These are phyloP conservation scores for Sinhomidia bicolor DNA, from an alignment of 2,888 invertebrate species.

Conservation along the genomic window DNA sequence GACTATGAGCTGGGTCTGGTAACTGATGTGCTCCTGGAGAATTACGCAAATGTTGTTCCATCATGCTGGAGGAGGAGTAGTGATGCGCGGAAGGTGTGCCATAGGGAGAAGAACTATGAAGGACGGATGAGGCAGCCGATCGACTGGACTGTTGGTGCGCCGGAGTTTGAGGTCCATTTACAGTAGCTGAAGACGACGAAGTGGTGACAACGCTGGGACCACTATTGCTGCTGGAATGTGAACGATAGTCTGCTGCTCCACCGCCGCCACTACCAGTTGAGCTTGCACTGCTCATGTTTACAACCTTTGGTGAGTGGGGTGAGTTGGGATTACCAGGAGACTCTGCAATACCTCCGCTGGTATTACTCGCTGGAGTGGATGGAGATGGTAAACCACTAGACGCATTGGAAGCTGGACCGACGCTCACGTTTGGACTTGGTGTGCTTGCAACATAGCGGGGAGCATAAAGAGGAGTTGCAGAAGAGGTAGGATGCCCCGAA, in stretches of 20 bases:
- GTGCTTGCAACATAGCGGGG: slow-evolving; percentile 74
- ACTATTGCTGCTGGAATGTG: slow-evolving; percentile 57
- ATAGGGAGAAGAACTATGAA: slow-evolving; percentile 53
- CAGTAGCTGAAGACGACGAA: slow-evolving; percentile 27
- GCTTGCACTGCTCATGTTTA: slow-evolving; percentile 55
- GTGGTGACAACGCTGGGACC: slow-evolving; percentile 2
- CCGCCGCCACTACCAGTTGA: background rate
- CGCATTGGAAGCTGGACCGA: slow-evolving; percentile 62
- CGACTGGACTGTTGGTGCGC: slow-evolving; percentile 66
- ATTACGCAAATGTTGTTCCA: slow-evolving; percentile 54
- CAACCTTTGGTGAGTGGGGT: slow-evolving; percentile 70
- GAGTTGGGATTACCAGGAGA: slow-evolving; percentile 73
- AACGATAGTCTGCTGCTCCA: slow-evolving; percentile 65
- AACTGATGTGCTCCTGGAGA: slow-evolving; percentile 38
- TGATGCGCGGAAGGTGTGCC: slow-evolving; percentile 45
- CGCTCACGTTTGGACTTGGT: slow-evolving; percentile 73
- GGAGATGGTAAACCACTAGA: slow-evolving; percentile 66
- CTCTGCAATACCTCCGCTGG: slow-evolving; percentile 68
- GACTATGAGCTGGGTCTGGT: slow-evolving; percentile 71
- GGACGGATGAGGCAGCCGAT: slow-evolving; percentile 53
- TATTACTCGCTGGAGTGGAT: slow-evolving; percentile 65
- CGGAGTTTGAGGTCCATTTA: slow-evolving; percentile 57
- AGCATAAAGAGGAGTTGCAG: slow-evolving; percentile 69
- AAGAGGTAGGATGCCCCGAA: slow-evolving; percentile 53
- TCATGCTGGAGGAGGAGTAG: slow-evolving; percentile 34